These are phyloP conservation scores for Malacoraja senta DNA, from an alignment of 2,797 vertebrate genomes.

Conservation along the genomic window DNA sequence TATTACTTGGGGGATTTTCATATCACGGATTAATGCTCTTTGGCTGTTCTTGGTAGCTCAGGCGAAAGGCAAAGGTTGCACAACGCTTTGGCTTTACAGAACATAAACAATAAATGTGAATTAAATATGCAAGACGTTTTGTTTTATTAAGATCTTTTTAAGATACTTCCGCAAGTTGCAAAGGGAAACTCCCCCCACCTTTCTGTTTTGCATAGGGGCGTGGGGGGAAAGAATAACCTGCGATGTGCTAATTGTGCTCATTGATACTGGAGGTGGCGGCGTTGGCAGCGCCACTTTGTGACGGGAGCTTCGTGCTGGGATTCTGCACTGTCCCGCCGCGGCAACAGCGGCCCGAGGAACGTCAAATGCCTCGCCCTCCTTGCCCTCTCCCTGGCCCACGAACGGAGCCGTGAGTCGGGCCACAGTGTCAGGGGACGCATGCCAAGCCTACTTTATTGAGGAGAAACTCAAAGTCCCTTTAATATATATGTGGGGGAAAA, in stretches of 20 bases:
- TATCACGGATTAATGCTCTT: not conserved
- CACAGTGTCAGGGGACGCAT: not conserved
- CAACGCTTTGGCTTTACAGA: not conserved
- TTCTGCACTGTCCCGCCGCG: not conserved
- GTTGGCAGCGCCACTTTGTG: not conserved
- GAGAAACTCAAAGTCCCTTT: not conserved
- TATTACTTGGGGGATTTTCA: not conserved
- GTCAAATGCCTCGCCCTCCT: not conserved
- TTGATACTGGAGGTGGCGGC: not conserved
- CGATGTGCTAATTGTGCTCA: not conserved
- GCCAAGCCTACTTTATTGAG: not conserved
- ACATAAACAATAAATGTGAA: not conserved
- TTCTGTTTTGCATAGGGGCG: not conserved
- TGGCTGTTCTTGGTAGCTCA: too few relatives aligned
- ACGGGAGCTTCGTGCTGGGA: not conserved
- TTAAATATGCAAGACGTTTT: not conserved
- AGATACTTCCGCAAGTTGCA: not conserved
- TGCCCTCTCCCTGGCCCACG: not conserved
- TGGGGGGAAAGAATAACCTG: not conserved
- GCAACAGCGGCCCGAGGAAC: not conserved
- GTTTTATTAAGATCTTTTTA: not conserved
- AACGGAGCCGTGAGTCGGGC: not conserved
- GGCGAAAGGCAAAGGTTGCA: not conserved
- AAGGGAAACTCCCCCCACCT: not conserved
- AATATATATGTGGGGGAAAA: not conserved